Percentiles rank a stretch among this genome's conserved stretches.
Conservation (phyloP, 2,113 vertebrate species). For the Pangasianodon hypophthalmus region DNA sequence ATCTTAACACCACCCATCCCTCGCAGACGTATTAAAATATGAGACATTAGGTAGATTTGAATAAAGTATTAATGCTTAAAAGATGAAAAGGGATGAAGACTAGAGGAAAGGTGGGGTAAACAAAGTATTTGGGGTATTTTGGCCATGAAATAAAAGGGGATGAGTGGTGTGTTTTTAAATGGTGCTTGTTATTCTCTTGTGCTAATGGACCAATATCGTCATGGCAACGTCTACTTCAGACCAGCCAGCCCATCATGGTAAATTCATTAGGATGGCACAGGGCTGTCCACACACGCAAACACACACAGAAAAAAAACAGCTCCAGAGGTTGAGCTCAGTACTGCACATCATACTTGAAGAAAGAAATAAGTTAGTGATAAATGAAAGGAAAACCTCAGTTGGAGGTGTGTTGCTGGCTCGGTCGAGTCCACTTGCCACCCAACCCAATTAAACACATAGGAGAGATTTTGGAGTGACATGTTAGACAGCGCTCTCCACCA, state of each 20-base stretch:
- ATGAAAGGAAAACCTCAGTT: neutral
- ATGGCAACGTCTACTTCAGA: conserved; percentile 61
- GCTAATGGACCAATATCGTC: conserved; percentile 65
- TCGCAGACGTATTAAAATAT: neutral
- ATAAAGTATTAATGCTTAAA: neutral
- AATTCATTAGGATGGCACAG: conserved; percentile 43
- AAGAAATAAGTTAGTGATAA: too few species aligned
- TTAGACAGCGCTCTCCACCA: neutral
- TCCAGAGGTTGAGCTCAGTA: neutral
- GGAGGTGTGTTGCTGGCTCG: neutral
- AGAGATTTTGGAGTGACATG: neutral
- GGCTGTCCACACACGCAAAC: neutral
- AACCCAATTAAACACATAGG: neutral
- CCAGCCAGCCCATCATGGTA: conserved; percentile 21
- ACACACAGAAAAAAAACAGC: neutral
- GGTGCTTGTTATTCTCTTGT: conserved; percentile 60
- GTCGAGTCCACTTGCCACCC: neutral
- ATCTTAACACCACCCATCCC: neutral
- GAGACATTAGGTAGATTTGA: neutral
- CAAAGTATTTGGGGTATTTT: conserved; percentile 37
- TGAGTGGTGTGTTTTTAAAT: conserved; percentile 61
- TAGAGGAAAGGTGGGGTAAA: conserved; percentile 24
- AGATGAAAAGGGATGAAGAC: conserved; percentile 17
- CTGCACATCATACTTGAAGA: neutral
- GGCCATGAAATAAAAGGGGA: neutral